Evolutionary conservation across 2,888 invertebrate genomes (phyloP), one percentile per base, ranked within the genome.

Genomic region (Mamestra brassicae): DNA sequence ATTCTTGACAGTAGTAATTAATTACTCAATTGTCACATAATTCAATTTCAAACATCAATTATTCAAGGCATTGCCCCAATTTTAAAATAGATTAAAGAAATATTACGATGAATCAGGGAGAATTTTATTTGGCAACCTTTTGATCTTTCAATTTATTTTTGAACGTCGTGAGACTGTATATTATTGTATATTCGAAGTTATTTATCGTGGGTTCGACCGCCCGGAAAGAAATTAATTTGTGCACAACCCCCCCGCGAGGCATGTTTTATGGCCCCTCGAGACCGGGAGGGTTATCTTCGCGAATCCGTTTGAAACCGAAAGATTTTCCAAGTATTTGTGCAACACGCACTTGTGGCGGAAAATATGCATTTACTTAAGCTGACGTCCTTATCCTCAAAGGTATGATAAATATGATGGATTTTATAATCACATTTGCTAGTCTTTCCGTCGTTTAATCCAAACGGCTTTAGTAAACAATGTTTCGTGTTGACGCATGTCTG

Each of bases 161-260:
- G 67, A 66, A 47, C n/a, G 52, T 62, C 17, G 36, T 57, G 26
- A 36, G 36, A 17, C 36, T 63, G 62, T 66, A 66, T 66, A 65
- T 57, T 55, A 11, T n/a, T 38, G 7, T 80, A 60, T 81, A 74
- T 63, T 70, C 45, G 45, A 26, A 13, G 67, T 74, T 75, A 74
- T 72, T 78, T 70, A 82, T 80, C 11, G 76, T 2, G 72, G 74
- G 61, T 76, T 71, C 71, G 75, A 75, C 83, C 71, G 63, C 81
- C 78, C 71, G 76, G 71, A 78, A 75, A 83, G 62, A 76, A 83
- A 85, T 85, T 78, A 85, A 85, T 85, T 85, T 76, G 70, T 75
- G 70, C 71, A 54, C 77, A 75, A 61, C 62, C 70, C 68, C 80
- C 73, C 68, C 60, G 64, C 61, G 70, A 64, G 74, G 80, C 83